Conservation (phyloP, 2,797 vertebrate genomes). For the Tapirus indicus region DNA sequence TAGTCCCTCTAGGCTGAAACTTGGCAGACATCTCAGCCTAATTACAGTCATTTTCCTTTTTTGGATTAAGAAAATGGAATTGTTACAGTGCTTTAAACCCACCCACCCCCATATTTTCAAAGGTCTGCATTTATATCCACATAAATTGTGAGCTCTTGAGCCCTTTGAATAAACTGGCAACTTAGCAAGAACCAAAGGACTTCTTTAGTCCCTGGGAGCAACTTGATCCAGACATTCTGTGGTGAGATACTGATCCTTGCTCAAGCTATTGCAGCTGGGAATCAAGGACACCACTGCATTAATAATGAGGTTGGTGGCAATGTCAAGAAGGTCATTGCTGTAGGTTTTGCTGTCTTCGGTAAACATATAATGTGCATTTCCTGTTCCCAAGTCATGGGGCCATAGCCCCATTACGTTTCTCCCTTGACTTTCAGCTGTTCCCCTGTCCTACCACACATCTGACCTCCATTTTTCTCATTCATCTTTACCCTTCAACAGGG, state of each 20-base stretch:
- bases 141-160: constrained; percentile 40
- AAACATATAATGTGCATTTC: not conserved
- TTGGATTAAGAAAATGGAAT: constrained; percentile 81
- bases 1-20: constrained; percentile 84
- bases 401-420: not conserved
- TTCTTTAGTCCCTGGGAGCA: not conserved
- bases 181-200: not conserved
- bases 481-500: not conserved
- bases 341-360: not conserved
- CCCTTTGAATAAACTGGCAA: constrained; percentile 28
- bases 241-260: not conserved
- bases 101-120: constrained; percentile 58
- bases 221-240: not conserved
- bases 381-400: not conserved
- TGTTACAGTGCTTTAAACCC: constrained; percentile 72
- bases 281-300: not conserved
- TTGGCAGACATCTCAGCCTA: constrained; percentile 85
- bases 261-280: not conserved
- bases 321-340: not conserved
- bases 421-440: not conserved
- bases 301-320: not conserved
- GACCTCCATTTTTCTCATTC: not conserved
- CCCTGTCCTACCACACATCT: not conserved
- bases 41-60: constrained; percentile 80
- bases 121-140: constrained; percentile 59